A percentile compares a stretch with the other conserved stretches of the same genome.
phyloP scores from a whole-genome alignment of 2,888 invertebrate genomes.

The Nephrocerus scutellatus region DNA sequence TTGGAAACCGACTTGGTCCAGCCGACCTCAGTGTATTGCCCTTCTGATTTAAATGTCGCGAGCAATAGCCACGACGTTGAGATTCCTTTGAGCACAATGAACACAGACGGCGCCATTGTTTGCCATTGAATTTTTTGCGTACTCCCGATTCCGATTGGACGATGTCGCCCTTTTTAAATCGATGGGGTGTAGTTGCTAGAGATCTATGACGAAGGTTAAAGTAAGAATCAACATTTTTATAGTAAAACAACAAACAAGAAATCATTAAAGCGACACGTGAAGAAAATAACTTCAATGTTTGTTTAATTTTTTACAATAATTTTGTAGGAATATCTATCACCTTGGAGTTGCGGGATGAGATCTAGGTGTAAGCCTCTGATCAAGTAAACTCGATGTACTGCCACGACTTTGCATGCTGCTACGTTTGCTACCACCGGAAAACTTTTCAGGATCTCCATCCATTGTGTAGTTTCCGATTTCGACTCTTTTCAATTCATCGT shows the following conservation, averaged over 20 bases:
- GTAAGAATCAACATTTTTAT: conserved; percentile 1
- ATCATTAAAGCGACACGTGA: background rate
- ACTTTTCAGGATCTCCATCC: conserved; percentile 68
- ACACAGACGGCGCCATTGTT: conserved; percentile 97
- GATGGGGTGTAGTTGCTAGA: conserved; percentile 90
- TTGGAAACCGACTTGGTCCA: conserved; percentile 44
- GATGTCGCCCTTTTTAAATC: conserved; percentile 96
- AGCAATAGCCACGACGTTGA: conserved; percentile 93
- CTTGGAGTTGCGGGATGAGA: conserved; percentile 89
- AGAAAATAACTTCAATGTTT: background rate
- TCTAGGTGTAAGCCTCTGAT: conserved; percentile 76
- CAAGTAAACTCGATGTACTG: conserved; percentile 79
- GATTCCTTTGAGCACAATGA: conserved; percentile 96
- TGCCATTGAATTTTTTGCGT: conserved; percentile 98
- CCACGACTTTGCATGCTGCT: conserved; percentile 88
- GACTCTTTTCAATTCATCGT: conserved; percentile 80
- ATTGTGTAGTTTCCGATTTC: conserved; percentile 65
- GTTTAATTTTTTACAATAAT: conserved; percentile 1
- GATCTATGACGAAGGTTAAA: conserved; percentile 51
- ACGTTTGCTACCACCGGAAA: conserved; percentile 76
- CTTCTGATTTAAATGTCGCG: conserved; percentile 87
- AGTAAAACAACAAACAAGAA: background rate
- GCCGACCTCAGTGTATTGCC: conserved; percentile 52
- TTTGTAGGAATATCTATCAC: conserved; percentile 29
- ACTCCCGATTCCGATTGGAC: conserved; percentile 62